phyloP scores from a whole-genome alignment of 2,113 vertebrate genomes.

The Anoura caudifer region DNA sequence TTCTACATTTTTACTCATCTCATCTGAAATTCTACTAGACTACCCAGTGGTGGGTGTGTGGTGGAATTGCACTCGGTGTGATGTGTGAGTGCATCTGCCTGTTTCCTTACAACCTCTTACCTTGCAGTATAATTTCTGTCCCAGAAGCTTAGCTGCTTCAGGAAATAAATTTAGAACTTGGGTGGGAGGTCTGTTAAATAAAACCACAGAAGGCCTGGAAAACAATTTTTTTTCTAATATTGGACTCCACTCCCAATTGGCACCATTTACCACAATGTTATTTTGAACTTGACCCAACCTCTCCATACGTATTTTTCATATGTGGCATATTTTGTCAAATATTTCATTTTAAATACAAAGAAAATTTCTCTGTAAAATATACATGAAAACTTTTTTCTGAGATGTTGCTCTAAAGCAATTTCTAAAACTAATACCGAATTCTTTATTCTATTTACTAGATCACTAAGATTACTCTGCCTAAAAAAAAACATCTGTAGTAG shows the following conservation, averaged over 20 bases:
- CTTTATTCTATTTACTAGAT: neutral
- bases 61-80: neutral
- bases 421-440: neutral
- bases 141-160: neutral
- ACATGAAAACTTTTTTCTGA: neutral
- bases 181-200: conserved; percentile 46
- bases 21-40: neutral
- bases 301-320: neutral
- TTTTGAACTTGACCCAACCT: neutral
- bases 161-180: conserved; percentile 61
- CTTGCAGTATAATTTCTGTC: conserved; percentile 36
- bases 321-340: neutral
- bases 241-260: neutral
- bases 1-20: neutral
- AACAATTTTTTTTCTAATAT: conserved; percentile 27
- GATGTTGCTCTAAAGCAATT: neutral
- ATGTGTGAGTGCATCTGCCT: neutral
- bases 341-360: conserved; percentile 24
- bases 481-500: neutral
- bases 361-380: neutral
- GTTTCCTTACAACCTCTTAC: neutral
- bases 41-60: neutral
- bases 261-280: neutral
- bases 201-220: conserved; percentile 37
- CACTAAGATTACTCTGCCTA: neutral